A percentile compares a stretch with the other conserved stretches of the same genome.
phyloP scores from a whole-genome alignment of 2,888 invertebrate genomes.

The Heliconius erato region DNA sequence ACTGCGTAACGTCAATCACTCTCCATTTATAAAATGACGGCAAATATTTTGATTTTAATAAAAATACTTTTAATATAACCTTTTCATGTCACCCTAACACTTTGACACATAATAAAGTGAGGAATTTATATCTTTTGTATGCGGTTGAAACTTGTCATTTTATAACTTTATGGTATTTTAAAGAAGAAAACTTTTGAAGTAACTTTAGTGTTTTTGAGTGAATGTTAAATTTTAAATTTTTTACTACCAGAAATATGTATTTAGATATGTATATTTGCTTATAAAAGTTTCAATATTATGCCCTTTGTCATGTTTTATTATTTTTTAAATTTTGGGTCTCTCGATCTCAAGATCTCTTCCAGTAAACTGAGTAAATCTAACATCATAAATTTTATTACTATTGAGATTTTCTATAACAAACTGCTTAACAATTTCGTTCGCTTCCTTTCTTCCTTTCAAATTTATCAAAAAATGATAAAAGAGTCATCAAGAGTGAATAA shows the following conservation, averaged over 20 bases:
- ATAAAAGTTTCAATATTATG: too few relatives aligned
- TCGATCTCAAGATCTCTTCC: too few relatives aligned
- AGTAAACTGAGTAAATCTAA: too few relatives aligned
- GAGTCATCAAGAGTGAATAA: too few relatives aligned
- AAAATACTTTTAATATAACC: background rate
- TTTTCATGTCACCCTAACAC: background rate
- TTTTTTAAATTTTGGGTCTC: too few relatives aligned
- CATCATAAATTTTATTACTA: too few relatives aligned
- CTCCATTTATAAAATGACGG: background rate
- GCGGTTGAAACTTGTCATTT: constrained; percentile 56
- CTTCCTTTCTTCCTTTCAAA: too few relatives aligned
- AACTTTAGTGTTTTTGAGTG: background rate
- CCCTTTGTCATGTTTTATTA: too few relatives aligned
- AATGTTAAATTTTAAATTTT: too few relatives aligned
- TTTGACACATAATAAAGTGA: constrained; percentile 51
- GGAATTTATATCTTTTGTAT: constrained; percentile 56
- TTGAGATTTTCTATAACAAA: too few relatives aligned
- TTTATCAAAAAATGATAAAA: too few relatives aligned
- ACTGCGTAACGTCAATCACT: background rate
- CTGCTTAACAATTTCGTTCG: too few relatives aligned
- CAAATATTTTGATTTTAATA: background rate
- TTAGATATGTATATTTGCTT: background rate
- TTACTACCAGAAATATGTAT: background rate
- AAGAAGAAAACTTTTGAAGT: background rate
- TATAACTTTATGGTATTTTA: constrained; percentile 50